These are phyloP conservation scores for Cisticola juncidis DNA, from an alignment of 2,113 vertebrate species.

Conservation along the genomic window DNA sequence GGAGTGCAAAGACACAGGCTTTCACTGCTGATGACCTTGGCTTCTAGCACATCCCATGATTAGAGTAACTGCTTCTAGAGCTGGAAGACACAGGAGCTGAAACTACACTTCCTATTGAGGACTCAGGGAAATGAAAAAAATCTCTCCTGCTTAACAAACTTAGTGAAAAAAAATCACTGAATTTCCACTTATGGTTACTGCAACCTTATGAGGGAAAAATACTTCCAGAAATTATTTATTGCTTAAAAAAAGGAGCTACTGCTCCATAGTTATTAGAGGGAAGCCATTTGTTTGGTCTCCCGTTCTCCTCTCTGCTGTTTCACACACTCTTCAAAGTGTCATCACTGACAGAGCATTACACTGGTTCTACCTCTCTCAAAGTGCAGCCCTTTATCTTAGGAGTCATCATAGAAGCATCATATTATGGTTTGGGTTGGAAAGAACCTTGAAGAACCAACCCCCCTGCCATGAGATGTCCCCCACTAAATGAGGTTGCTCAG, in stretches of 20 bases:
- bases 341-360: background rate
- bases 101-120: background rate
- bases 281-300: background rate
- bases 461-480: background rate
- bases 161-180: background rate
- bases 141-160: background rate
- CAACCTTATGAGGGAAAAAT: background rate
- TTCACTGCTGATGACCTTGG: background rate
- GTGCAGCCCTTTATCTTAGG: background rate
- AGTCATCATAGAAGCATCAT: background rate
- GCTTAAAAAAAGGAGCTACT: background rate
- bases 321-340: background rate
- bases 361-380: background rate
- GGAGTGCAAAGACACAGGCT: background rate
- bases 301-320: background rate
- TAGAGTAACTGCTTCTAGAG: background rate
- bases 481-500: background rate
- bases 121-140: background rate
- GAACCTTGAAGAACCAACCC: background rate
- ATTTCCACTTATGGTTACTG: background rate
- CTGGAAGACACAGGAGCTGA: background rate
- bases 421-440: background rate
- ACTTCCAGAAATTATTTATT: background rate
- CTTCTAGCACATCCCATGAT: background rate
- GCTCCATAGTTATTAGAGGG: background rate